Base-by-base conservation (phyloP, 37 sponge, comb jelly and placozoan genomes). In the Lycopodina hypogea region DNA sequence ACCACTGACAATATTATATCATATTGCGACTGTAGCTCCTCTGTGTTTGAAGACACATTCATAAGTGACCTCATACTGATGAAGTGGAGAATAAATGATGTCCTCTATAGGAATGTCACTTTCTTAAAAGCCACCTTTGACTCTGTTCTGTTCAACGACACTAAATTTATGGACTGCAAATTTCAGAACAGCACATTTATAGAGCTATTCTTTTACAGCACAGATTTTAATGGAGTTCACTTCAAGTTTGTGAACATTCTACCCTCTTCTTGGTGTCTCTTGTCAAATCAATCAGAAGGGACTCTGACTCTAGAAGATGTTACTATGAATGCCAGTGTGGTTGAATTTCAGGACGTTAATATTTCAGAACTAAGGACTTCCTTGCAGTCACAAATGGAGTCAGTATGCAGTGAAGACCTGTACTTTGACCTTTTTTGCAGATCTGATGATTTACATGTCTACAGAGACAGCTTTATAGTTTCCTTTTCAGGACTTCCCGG, bases 401-500 rank as follows among this genome's bases (percentile, higher is more conserved):
- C 9, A 12, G 9, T 9, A 9, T 9, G 9, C 8, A 45, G 48
- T 45, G 9, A 9, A 4, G 9, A 45, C 48, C 48, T 12, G 9
- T 45, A 45, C 48, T 4, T 9, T 9, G 4, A 45, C 9, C 8
- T 45, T 45, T 12, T 12, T 12, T 45, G 48, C 48, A 45, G 9
- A 9, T 45, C 48, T 12, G 48, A 45, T 45, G 48, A 45, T 12
- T 45, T 45, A 11, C 61, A 39, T 22, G 69, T 81, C 11, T 91
- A 91, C 59, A 35, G 58, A 40, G 83, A 91, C 26, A 64, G 56
- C 33, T 86, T 91, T 62, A 34, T 80, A 0, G 64, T 86, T 0
- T 45, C 91, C 24, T 80, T 71, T 24, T 74, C 91, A 17, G 66
- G 77, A 22, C 48, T 83, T 40, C 84, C 84, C 12, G 91, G 91